These are phyloP conservation scores for Datnioides undecimradiatus DNA, from an alignment of 2,113 vertebrate species.

Conservation along the genomic window DNA sequence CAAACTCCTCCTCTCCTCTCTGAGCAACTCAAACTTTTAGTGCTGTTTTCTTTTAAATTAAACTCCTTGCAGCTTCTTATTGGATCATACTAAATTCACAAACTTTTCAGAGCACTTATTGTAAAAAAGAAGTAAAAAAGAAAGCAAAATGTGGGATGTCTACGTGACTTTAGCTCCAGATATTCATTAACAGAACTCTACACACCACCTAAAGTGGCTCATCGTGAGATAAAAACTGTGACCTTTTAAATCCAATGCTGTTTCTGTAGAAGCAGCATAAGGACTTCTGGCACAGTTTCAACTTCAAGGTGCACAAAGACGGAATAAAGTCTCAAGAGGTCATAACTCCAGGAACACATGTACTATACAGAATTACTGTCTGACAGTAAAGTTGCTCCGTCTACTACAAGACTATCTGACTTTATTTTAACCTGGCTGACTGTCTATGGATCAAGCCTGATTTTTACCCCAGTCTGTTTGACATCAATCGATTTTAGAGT, in stretches of 20 bases:
- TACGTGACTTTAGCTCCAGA: background rate
- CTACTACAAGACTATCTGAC: background rate
- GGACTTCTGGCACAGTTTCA: background rate
- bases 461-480: too few species aligned
- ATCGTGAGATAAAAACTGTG: background rate
- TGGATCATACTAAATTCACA: background rate
- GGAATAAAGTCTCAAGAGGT: background rate
- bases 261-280: background rate
- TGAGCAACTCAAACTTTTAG: background rate
- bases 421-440: background rate
- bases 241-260: background rate
- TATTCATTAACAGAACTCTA: background rate
- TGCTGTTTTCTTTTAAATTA: background rate
- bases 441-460: background rate
- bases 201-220: background rate
- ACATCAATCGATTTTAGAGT: too few species aligned
- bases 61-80: background rate
- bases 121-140: background rate
- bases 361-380: background rate
- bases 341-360: background rate
- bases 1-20: conserved; percentile 18
- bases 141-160: background rate
- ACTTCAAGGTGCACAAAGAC: background rate
- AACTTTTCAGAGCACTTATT: background rate
- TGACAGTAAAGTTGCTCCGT: background rate